Evolutionary conservation across 53 echinoderm and acorn worm genomes (phyloP).

Genomic region (Temnopleurus reevesii): DNA sequence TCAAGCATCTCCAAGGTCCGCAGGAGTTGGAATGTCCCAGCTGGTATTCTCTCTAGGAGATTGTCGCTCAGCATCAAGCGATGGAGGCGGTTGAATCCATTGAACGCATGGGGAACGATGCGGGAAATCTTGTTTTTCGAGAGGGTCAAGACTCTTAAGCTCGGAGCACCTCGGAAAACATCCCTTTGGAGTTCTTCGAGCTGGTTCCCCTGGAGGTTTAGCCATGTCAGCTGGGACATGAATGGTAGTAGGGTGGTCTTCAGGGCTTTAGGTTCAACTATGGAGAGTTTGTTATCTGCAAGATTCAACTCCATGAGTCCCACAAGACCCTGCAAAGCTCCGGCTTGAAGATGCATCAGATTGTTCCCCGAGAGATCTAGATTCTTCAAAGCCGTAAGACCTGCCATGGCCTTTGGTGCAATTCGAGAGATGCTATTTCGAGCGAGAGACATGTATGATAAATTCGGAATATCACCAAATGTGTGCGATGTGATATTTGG

Average conservation of each 20-base stretch:
- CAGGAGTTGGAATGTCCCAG: constrained; percentile 46
- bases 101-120: constrained; percentile 52
- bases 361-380: constrained; percentile 67
- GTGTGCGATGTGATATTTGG: constrained; percentile 36
- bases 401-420: constrained; percentile 49
- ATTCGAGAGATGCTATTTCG: constrained; percentile 64
- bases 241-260: constrained; percentile 49
- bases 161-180: constrained; percentile 65
- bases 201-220: constrained; percentile 60
- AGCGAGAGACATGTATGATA: constrained; percentile 57
- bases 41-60: constrained; percentile 34
- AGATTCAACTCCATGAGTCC: constrained; percentile 61
- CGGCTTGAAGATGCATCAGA: constrained; percentile 48
- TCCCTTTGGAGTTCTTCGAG: constrained; percentile 44
- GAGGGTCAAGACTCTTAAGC: constrained; percentile 62
- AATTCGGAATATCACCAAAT: constrained; percentile 57
- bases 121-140: constrained; percentile 63
- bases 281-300: constrained; percentile 50
- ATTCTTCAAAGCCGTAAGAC: constrained; percentile 39
- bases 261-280: constrained; percentile 59
- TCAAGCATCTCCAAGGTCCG: constrained; percentile 56
- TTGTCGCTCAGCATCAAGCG: constrained; percentile 63
- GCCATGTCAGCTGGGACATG: constrained; percentile 65
- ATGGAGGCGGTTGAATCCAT: constrained; percentile 52
- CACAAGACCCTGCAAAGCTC: constrained; percentile 59